Conservation (phyloP, 2,797 vertebrate genomes). For the Arrhamphus sclerolepis region DNA sequence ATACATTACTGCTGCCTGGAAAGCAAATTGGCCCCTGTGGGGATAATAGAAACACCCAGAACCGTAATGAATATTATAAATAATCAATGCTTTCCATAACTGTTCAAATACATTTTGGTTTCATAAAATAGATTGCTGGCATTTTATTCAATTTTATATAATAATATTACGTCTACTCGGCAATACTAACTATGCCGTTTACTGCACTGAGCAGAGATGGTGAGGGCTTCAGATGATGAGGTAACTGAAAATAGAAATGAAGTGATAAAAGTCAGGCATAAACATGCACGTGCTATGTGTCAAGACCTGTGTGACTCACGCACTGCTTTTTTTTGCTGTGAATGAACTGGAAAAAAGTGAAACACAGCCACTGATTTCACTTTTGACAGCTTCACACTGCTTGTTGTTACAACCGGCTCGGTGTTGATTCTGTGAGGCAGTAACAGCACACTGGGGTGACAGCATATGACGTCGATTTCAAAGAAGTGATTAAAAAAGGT, state of each 20-base stretch:
- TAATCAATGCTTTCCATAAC: too few species aligned
- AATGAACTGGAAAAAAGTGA: conserved; percentile 51
- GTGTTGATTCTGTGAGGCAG: conserved; percentile 10
- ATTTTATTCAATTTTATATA: too few species aligned
- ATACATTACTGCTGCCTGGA: too few species aligned
- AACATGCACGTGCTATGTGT: conserved; percentile 16
- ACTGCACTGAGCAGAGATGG: not conserved
- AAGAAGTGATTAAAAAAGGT: conserved; percentile 51
- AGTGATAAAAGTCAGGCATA: conserved; percentile 17
- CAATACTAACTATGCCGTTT: too few species aligned
- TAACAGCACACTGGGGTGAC: conserved; percentile 18
- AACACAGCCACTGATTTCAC: conserved; percentile 30
- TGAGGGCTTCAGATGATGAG: conserved; percentile 2
- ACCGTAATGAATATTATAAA: too few species aligned
- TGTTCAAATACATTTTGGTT: too few species aligned
- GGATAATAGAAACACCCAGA: conserved; percentile 1
- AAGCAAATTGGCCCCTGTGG: not conserved
- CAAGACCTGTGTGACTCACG: conserved; percentile 49
- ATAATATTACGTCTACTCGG: too few species aligned
- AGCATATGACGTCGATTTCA: conserved; percentile 31
- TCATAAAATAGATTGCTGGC: too few species aligned
- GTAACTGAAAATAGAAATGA: conserved; percentile 42
- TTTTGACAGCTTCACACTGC: conserved; percentile 10
- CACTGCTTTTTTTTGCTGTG: conserved; percentile 21
- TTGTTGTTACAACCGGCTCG: conserved; percentile 26